Evolutionary conservation across 2,888 invertebrate genomes (phyloP).

Genomic region (Brachycybe producta): DNA sequence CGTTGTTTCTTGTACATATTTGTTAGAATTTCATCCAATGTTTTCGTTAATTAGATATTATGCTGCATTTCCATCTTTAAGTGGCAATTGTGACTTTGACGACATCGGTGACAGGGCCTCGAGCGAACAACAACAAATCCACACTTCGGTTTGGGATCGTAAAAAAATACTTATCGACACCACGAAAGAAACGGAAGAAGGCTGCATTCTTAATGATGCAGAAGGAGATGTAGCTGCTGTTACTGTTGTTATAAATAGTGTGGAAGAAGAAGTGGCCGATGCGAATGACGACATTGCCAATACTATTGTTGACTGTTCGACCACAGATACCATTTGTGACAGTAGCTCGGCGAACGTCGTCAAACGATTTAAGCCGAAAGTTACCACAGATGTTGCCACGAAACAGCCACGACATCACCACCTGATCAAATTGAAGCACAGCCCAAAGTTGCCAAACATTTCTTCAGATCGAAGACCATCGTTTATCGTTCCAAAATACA

Average conservation of each 20-base stretch:
- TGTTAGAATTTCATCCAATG: neutral
- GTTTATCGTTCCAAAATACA: conserved; percentile 19
- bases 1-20: neutral
- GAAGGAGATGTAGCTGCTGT: conserved; percentile 48
- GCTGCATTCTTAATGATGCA: too few species aligned
- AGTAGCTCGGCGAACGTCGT: neutral
- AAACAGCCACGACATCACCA: neutral
- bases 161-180: conserved; percentile 26
- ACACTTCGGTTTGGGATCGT: conserved; percentile 7
- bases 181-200: conserved; percentile 47
- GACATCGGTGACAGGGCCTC: conserved; percentile 20
- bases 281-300: neutral
- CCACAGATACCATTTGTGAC: too few species aligned
- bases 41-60: conserved; percentile 30
- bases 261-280: neutral
- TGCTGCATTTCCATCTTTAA: conserved; percentile 37
- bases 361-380: neutral
- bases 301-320: neutral
- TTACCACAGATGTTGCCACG: neutral
- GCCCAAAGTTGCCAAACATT: too few species aligned
- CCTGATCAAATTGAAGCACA: too few species aligned
- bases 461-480: conserved; percentile 14
- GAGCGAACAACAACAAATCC: conserved; percentile 13
- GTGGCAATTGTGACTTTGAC: conserved; percentile 22
- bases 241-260: conserved; percentile 25